phyloP scores from a whole-genome alignment of 2,113 vertebrate genomes.

The Ardeotis arabs region DNA sequence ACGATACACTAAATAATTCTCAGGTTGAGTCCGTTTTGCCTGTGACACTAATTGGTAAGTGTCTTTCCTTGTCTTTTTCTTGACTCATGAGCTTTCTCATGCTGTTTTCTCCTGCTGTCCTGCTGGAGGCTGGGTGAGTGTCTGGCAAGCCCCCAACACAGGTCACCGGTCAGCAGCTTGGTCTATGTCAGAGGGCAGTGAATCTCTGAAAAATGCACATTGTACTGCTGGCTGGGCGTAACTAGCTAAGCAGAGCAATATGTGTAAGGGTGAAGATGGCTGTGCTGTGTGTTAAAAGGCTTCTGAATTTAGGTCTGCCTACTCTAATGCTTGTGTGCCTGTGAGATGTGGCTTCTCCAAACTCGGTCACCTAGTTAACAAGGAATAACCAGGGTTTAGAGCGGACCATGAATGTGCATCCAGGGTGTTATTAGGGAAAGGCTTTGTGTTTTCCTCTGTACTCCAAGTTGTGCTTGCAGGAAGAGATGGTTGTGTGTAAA shows the following conservation, averaged over 20 bases:
- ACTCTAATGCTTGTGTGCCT: background rate
- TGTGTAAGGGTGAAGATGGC: rapidly evolving
- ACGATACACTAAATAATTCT: background rate
- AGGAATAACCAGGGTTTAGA: background rate
- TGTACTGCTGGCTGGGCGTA: background rate
- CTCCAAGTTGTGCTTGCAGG: background rate
- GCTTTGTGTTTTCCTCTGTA: background rate
- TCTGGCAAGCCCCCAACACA: background rate
- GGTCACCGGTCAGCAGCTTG: background rate
- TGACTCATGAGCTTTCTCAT: background rate
- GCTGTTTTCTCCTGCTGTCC: background rate
- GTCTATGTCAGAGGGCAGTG: background rate
- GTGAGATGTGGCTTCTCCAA: background rate
- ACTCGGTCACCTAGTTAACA: background rate
- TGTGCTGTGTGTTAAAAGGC: background rate
- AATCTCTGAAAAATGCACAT: background rate
- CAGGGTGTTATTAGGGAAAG: background rate
- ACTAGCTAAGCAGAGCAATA: background rate
- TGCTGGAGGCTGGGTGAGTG: background rate
- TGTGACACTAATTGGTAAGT: no score
- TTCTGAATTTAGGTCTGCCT: background rate
- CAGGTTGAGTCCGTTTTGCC: background rate
- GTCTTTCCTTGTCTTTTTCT: background rate
- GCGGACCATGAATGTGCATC: background rate
- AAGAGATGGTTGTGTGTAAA: background rate